A percentile compares a stretch with the other conserved stretches of the same genome.
phyloP scores from a whole-genome alignment of 2,797 vertebrate genomes.

The Salmo trutta region DNA sequence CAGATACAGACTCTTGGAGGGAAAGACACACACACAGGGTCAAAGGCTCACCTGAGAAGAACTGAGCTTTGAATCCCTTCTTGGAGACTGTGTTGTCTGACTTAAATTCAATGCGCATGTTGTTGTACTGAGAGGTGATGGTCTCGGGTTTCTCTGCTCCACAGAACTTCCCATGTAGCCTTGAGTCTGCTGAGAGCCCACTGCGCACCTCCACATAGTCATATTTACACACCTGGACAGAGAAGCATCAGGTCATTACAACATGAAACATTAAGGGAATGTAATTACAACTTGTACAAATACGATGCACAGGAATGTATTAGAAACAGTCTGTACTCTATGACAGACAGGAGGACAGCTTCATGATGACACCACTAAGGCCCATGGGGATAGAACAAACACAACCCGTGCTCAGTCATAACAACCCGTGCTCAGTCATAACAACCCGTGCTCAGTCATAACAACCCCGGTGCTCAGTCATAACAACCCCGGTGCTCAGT shows the following conservation, averaged over 20 bases:
- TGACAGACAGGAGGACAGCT: not conserved
- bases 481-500: too few relatives aligned
- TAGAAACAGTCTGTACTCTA: not conserved
- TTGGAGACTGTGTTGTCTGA: conserved; percentile 98
- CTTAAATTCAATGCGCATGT: conserved; percentile 98
- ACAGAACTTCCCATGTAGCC: conserved; percentile 95
- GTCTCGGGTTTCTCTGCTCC: conserved; percentile 92
- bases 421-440: conserved; percentile 60
- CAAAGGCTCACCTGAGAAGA: conserved; percentile 88
- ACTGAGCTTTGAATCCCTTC: conserved; percentile 96
- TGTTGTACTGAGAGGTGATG: conserved; percentile 98
- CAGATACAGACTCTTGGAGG: not conserved
- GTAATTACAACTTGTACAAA: not conserved
- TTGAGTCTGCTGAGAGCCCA: conserved; percentile 90
- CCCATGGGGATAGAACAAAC: conserved; percentile 65
- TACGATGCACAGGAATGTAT: conserved; percentile 19
- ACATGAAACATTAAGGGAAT: conserved; percentile 38
- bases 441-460: conserved; percentile 62
- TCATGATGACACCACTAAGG: not conserved
- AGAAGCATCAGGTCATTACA: conserved; percentile 69
- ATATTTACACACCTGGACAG: conserved; percentile 91
- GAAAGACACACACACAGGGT: not conserved
- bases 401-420: conserved; percentile 62
- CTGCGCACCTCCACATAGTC: conserved; percentile 97
- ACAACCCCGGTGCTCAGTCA: conserved; percentile 62